A percentile compares a stretch with the other conserved stretches of the same genome.
These are phyloP conservation scores for Nautilus pompilius DNA, from an alignment of 1,140 invertebrate species.

Conservation along the genomic window DNA sequence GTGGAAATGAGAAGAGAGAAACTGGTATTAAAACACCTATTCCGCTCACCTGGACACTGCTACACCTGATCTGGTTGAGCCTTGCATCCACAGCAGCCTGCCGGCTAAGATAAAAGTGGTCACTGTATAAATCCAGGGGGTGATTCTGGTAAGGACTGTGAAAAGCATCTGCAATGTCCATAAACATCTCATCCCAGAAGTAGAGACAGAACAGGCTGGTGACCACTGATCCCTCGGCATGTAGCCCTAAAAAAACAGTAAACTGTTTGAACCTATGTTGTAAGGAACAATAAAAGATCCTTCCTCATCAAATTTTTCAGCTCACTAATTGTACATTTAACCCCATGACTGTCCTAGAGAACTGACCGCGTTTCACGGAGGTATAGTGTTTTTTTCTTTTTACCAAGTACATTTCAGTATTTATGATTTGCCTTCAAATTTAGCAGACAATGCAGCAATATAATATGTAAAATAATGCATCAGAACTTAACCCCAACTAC, in stretches of 20 bases:
- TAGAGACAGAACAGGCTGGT: conserved; percentile 66
- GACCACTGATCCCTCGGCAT: conserved; percentile 70
- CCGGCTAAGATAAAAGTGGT: conserved; percentile 65
- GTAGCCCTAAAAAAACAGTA: conserved; percentile 57
- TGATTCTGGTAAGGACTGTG: conserved; percentile 64
- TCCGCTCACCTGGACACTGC: conserved; percentile 25
- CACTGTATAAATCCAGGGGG: conserved; percentile 68
- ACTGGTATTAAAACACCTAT: too few species aligned
- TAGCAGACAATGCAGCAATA: too few species aligned
- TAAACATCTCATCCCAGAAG: conserved; percentile 77
- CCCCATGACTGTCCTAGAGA: too few species aligned
- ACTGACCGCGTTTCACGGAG: too few species aligned
- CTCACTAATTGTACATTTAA: too few species aligned
- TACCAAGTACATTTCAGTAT: too few species aligned
- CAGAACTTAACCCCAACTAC: too few species aligned
- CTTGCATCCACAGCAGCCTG: conserved; percentile 61
- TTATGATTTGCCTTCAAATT: too few species aligned
- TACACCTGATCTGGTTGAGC: conserved; percentile 54
- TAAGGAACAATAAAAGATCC: neutral
- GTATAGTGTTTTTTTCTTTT: too few species aligned
- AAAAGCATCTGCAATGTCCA: conserved; percentile 66
- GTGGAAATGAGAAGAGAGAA: too few species aligned
- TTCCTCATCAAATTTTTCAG: too few species aligned
- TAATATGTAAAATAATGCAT: too few species aligned
- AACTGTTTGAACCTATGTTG: neutral